Evolutionary conservation across 2,113 vertebrate species (phyloP).

Genomic region (Falcunculus frontatus): DNA sequence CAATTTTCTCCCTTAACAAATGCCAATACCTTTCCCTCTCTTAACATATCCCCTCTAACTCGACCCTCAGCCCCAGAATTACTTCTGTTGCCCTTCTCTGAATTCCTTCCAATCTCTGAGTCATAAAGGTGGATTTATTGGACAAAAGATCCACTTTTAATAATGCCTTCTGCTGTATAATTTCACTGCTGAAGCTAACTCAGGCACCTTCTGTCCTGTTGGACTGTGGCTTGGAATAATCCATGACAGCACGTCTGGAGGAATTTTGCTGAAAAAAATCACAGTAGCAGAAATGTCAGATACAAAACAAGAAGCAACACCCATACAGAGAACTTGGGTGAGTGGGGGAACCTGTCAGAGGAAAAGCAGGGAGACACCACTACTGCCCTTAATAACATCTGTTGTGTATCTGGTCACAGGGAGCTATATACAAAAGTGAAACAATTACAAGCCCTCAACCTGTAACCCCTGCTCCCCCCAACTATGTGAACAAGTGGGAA

Average conservation of each 20-base stretch:
- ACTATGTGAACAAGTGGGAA: not conserved
- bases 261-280: slow-evolving; percentile 4
- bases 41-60: not conserved
- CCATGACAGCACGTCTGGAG: not conserved
- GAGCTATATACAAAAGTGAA: not conserved
- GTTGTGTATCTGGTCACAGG: not conserved
- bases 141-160: slow-evolving; percentile 1
- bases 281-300: not conserved
- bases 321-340: not conserved
- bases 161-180: slow-evolving; percentile 22
- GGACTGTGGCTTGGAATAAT: slow-evolving; percentile 2
- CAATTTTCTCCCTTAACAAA: not conserved
- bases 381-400: not conserved
- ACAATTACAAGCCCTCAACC: not conserved
- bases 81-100: not conserved
- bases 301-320: not conserved
- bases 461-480: not conserved
- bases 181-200: slow-evolving; percentile 24
- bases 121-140: slow-evolving; percentile 5
- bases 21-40: not conserved
- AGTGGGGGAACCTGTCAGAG: not conserved
- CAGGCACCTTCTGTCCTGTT: slow-evolving; percentile 28
- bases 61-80: not conserved
- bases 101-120: slow-evolving; percentile 13
- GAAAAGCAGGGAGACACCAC: not conserved